Evolutionary conservation across 1,140 invertebrate genomes (phyloP).

Genomic region (Teleogryllus occipitalis): DNA sequence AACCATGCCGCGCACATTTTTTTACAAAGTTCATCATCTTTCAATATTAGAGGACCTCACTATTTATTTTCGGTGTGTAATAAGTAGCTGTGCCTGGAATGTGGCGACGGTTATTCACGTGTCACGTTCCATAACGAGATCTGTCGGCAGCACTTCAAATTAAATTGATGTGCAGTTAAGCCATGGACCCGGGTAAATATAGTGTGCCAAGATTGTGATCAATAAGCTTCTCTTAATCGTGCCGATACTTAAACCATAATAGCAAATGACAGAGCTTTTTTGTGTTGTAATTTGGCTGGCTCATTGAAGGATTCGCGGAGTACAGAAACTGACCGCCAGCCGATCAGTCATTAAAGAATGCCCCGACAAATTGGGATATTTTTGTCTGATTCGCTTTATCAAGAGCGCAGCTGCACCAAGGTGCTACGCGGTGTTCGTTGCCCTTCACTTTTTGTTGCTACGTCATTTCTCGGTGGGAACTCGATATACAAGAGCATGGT

Average conservation of each 20-base stretch:
- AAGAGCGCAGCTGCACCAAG: neutral
- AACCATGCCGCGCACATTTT: neutral
- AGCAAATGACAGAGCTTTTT: neutral
- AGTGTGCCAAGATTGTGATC: neutral
- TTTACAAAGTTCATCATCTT: neutral
- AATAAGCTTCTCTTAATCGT: neutral
- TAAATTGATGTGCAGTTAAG: neutral
- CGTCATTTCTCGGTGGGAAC: no score
- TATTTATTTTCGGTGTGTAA: neutral
- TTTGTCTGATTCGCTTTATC: neutral
- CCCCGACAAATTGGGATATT: neutral
- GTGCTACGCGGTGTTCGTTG: no score
- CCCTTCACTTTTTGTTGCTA: no score
- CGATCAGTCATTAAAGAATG: neutral
- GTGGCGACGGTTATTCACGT: neutral
- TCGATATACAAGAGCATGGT: no score
- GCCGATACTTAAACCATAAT: constrained; percentile 1
- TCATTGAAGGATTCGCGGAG: neutral
- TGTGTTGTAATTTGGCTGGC: neutral
- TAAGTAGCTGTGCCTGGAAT: neutral
- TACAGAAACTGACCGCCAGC: neutral
- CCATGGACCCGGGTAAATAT: neutral
- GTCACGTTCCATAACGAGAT: neutral
- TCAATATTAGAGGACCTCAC: neutral
- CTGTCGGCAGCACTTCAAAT: neutral